Evolutionary conservation across 1,140 invertebrate genomes (phyloP), one percentile per base, ranked within the genome.

Genomic region (Hyposmocoma kahamanoa): DNA sequence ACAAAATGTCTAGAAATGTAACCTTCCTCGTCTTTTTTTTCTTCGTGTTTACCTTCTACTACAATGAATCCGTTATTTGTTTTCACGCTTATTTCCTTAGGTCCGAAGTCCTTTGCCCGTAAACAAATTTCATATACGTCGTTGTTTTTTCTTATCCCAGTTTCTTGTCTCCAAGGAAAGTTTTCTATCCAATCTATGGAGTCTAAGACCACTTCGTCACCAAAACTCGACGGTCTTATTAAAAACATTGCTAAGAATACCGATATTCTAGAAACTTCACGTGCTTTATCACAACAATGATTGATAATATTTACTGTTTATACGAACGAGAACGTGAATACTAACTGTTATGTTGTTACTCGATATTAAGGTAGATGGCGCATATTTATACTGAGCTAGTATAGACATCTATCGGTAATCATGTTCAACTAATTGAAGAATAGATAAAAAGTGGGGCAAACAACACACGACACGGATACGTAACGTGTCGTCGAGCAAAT

Each of bases 31-130:
- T 95, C 93, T 59, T 91, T 89, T 67, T 90, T 93, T 64, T 95
- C 92, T 71, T 95, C 93, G 67, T 96, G 94, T 82, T 93, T 94
- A 0, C 91, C 94, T 72, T 94, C 90, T 3, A 96, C 90, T n/a
- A 95, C 86, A 42, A 97, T 89, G 45, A 85, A 90, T 53, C 92
- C 92, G 56, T 94, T 93, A 5, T 90, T 88, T 0, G 92, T 93
- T 76, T 95, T 96, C 0, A 98, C 94, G 11, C 89, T 91, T 21
- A 97, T 92, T 82, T 98, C 95, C 53, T 95, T 90, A 0, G 95
- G 95, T 22, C 89, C 88, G 79, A 96, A 98, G 67, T 96, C 93
- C 55, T 94, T 91, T 1, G 96, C 91, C 64, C 96, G 93, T 34
- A 96, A 84, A 21, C 90, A 89, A 10, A 94, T 89, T 74, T 91